A percentile compares a stretch with the other conserved stretches of the same genome.
These are phyloP conservation scores for Philereme vetulata DNA, from an alignment of 2,888 invertebrate genomes.

Conservation along the genomic window DNA sequence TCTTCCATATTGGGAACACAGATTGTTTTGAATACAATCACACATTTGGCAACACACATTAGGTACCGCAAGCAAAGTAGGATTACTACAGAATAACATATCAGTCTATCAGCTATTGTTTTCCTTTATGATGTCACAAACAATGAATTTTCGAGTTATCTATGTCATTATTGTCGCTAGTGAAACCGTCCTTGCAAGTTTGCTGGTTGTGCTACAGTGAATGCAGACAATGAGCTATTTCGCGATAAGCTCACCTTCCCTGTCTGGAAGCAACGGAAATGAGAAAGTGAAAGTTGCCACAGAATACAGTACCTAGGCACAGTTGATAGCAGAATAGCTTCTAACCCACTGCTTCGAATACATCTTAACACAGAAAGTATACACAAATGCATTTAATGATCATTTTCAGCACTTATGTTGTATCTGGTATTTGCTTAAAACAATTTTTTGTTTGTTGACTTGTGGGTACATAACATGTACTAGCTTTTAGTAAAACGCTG, in stretches of 20 bases:
- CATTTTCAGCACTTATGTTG: no score
- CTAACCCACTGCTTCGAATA: not conserved
- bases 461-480: no score
- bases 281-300: slow-evolving; percentile 70
- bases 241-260: slow-evolving; percentile 64
- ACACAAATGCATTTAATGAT: no score
- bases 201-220: slow-evolving; percentile 53
- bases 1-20: slow-evolving; percentile 12
- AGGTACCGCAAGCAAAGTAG: not conserved
- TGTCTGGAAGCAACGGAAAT: slow-evolving; percentile 57
- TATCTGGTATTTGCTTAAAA: no score
- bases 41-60: slow-evolving; percentile 30
- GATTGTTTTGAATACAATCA: slow-evolving; percentile 36
- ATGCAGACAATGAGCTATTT: slow-evolving; percentile 67
- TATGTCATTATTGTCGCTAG: slow-evolving; percentile 51
- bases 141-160: slow-evolving; percentile 52
- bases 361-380: not conserved
- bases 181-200: slow-evolving; percentile 72
- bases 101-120: slow-evolving; percentile 48
- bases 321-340: not conserved
- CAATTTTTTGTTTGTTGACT: no score
- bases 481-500: no score
- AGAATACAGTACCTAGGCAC: slow-evolving; percentile 4
- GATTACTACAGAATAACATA: slow-evolving; percentile 21
- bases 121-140: slow-evolving; percentile 54